Evolutionary conservation across 2,797 vertebrate genomes (phyloP).

Genomic region (Gymnopithys bicolor): DNA sequence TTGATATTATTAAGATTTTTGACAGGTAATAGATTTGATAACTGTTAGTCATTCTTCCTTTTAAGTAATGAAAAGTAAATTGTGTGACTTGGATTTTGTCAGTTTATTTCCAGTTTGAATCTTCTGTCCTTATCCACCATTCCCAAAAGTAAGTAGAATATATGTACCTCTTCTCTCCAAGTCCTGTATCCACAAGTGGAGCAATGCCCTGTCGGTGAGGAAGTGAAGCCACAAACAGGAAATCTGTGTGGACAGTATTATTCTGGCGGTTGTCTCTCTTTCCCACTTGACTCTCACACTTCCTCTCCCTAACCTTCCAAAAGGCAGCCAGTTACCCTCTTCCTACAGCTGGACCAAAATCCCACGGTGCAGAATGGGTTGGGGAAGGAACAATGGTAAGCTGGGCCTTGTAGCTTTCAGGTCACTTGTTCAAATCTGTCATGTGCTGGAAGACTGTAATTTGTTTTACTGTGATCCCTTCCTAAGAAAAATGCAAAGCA

Average conservation of each 20-base stretch:
- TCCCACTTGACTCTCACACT: background rate
- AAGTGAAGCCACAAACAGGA: constrained; percentile 17
- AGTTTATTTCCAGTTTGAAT: background rate
- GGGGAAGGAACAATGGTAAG: background rate
- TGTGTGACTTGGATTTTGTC: background rate
- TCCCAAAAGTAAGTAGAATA: background rate
- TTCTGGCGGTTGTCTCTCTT: background rate
- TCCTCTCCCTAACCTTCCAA: background rate
- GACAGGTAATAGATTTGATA: background rate
- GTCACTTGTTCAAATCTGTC: background rate
- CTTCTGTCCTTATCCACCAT: background rate
- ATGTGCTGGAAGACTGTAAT: background rate
- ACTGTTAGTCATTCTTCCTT: background rate
- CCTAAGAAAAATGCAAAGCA: background rate
- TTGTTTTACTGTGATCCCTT: background rate
- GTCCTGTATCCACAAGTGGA: background rate
- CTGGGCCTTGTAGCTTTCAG: background rate
- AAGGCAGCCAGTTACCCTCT: background rate
- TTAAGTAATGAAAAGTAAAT: background rate
- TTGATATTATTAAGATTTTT: background rate
- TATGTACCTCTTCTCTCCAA: background rate
- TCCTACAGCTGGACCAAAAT: background rate
- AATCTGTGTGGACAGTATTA: background rate
- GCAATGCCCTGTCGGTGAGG: background rate
- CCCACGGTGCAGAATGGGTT: background rate